These are phyloP conservation scores for Sandelia bainsii DNA, from an alignment of 2,797 vertebrate genomes.

Conservation along the genomic window DNA sequence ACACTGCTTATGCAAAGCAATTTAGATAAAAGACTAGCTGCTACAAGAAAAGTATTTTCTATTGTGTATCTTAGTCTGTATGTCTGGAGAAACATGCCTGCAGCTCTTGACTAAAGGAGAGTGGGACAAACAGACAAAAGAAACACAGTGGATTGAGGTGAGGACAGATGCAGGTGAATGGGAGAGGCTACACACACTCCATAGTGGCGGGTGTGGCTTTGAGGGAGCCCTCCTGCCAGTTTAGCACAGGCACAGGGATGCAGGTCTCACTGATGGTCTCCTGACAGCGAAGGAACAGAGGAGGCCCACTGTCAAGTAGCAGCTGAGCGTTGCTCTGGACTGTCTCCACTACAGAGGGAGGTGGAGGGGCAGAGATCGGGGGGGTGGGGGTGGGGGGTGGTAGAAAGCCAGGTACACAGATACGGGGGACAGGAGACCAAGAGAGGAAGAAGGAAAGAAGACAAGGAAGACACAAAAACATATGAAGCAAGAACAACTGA, in stretches of 20 bases:
- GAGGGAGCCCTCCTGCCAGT: conserved; percentile 91
- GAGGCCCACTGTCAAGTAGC: conserved; percentile 91
- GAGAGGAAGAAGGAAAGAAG: conserved; percentile 69
- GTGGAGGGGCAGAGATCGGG: conserved; percentile 68
- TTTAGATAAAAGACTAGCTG: background rate
- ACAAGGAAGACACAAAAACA: conserved; percentile 80
- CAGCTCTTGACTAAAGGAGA: background rate
- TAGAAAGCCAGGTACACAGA: conserved; percentile 74
- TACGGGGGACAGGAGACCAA: conserved; percentile 74
- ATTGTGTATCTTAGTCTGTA: background rate
- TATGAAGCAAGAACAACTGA: conserved; percentile 82
- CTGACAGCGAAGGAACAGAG: conserved; percentile 90
- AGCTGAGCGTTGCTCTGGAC: conserved; percentile 96
- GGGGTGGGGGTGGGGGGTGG: too few species aligned
- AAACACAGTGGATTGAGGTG: conserved; percentile 28
- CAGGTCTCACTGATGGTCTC: conserved; percentile 97
- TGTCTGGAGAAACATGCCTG: conserved; percentile 2
- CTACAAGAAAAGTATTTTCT: conserved; percentile 1
- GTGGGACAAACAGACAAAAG: conserved; percentile 30
- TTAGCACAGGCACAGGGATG: conserved; percentile 94
- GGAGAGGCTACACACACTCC: conserved; percentile 95
- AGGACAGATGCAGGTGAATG: conserved; percentile 64
- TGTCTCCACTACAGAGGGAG: conserved; percentile 93
- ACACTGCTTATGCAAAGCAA: background rate
- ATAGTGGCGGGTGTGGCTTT: conserved; percentile 85